These are phyloP conservation scores for Trichogramma evanescens DNA, from an alignment of 2,888 invertebrate species.

Conservation along the genomic window DNA sequence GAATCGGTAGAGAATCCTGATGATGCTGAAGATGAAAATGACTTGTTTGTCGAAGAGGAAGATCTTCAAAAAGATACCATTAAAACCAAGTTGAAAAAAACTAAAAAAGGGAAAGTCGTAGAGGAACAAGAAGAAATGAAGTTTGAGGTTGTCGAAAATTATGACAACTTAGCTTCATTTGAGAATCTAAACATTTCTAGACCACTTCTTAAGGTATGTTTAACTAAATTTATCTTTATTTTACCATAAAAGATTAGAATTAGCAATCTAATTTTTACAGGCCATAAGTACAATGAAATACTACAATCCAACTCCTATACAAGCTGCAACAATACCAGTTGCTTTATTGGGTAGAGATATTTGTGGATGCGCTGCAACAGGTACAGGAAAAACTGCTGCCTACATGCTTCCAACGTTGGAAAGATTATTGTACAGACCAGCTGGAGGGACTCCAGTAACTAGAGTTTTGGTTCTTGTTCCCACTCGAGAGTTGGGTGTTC, in stretches of 20 bases:
- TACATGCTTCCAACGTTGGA: constrained; percentile 97
- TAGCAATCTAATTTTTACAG: constrained; percentile 38
- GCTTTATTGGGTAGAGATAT: constrained; percentile 87
- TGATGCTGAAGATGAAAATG: constrained; percentile 34
- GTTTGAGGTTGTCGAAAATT: constrained; percentile 62
- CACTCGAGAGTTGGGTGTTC: constrained; percentile 94
- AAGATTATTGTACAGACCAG: constrained; percentile 79
- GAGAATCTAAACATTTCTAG: constrained; percentile 95
- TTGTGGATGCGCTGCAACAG: constrained; percentile 98
- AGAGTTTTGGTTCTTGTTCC: constrained; percentile 91
- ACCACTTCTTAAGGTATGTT: constrained; percentile 73
- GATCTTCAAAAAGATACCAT: constrained; percentile 41
- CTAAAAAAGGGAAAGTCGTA: constrained; percentile 45
- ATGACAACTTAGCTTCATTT: constrained; percentile 64
- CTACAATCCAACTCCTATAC: constrained; percentile 93
- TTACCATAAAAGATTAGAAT: no score
- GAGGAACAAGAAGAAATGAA: constrained; percentile 46
- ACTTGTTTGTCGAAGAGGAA: constrained; percentile 32
- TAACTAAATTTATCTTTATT: constrained; percentile 3
- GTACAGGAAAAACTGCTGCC: constrained; percentile 96
- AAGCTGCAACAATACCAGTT: constrained; percentile 89
- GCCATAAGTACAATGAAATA: constrained; percentile 84
- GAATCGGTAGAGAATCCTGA: constrained; percentile 54
- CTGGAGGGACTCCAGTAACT: constrained; percentile 61
- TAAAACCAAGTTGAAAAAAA: constrained; percentile 38